phyloP scores from a whole-genome alignment of 1,140 invertebrate genomes.

The Saccostrea echinata region DNA sequence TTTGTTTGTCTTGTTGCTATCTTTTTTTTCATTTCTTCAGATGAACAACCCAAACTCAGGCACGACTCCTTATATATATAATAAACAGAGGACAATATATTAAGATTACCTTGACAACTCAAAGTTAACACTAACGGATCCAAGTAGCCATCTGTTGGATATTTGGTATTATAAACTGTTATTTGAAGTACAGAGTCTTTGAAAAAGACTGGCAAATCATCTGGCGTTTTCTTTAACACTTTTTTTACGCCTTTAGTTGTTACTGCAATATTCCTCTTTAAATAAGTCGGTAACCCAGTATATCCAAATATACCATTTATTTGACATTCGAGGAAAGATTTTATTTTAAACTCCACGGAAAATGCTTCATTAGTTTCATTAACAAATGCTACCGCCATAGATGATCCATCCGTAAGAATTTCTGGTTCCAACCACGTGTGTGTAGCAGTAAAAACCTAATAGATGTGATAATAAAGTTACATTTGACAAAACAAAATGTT shows the following conservation, averaged over 20 bases:
- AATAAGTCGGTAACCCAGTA: not conserved
- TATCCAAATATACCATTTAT: not conserved
- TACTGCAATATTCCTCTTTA: not conserved
- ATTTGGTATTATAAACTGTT: slow-evolving; percentile 1
- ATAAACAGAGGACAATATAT: not conserved
- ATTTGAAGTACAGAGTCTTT: not conserved
- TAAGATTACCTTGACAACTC: slow-evolving; percentile 1
- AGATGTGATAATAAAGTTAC: not conserved
- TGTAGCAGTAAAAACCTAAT: not conserved
- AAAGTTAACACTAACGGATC: slow-evolving; percentile 2
- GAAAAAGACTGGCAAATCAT: not conserved
- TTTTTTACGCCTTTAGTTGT: not conserved
- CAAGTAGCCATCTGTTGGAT: not conserved
- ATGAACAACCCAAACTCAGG: too few species aligned
- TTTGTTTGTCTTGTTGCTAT: too few species aligned
- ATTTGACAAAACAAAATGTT: too few species aligned
- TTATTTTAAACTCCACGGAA: slow-evolving; percentile 9
- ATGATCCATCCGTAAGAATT: not conserved
- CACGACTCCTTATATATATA: too few species aligned
- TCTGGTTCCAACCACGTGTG: slow-evolving; percentile 14
- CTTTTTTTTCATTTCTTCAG: too few species aligned
- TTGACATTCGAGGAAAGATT: not conserved
- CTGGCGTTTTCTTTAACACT: not conserved
- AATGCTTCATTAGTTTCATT: not conserved
- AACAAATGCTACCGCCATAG: not conserved